These are phyloP conservation scores for Chaetogeoica ovagalla DNA, from an alignment of 2,888 invertebrate species.

Conservation along the genomic window DNA sequence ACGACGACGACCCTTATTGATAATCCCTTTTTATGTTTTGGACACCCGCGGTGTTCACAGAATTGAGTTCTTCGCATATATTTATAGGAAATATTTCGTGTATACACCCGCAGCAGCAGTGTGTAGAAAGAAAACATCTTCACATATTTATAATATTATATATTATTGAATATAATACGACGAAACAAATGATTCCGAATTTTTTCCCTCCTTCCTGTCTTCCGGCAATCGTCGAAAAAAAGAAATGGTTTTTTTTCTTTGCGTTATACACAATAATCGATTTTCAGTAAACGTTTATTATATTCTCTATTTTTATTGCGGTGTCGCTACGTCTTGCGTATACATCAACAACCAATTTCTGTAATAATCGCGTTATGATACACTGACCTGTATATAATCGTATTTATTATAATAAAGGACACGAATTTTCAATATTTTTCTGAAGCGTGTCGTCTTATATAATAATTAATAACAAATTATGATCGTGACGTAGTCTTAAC, in stretches of 20 bases:
- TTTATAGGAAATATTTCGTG: not conserved
- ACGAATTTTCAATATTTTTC: too few species aligned
- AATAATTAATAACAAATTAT: too few species aligned
- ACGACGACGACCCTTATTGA: constrained; percentile 8
- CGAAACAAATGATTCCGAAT: constrained; percentile 16
- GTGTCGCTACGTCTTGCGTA: too few species aligned
- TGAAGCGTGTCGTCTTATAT: too few species aligned
- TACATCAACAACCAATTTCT: too few species aligned
- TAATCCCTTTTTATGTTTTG: constrained; percentile 16
- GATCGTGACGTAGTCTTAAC: too few species aligned
- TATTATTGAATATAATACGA: not conserved
- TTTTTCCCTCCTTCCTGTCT: not conserved
- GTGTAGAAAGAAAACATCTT: not conserved
- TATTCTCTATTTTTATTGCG: not conserved
- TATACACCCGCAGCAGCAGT: too few species aligned
- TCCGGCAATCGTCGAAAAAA: too few species aligned
- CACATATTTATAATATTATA: not conserved
- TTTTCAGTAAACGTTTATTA: not conserved
- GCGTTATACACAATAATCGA: not conserved
- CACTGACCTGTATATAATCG: too few species aligned
- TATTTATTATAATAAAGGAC: too few species aligned
- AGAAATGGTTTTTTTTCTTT: not conserved
- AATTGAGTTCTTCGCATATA: not conserved
- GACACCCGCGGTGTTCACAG: not conserved
- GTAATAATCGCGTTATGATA: too few species aligned